Percentiles rank a stretch among this genome's conserved stretches.
These are phyloP conservation scores for Leptobrachium leishanense DNA, from an alignment of 2,113 vertebrate species.

Conservation along the genomic window DNA sequence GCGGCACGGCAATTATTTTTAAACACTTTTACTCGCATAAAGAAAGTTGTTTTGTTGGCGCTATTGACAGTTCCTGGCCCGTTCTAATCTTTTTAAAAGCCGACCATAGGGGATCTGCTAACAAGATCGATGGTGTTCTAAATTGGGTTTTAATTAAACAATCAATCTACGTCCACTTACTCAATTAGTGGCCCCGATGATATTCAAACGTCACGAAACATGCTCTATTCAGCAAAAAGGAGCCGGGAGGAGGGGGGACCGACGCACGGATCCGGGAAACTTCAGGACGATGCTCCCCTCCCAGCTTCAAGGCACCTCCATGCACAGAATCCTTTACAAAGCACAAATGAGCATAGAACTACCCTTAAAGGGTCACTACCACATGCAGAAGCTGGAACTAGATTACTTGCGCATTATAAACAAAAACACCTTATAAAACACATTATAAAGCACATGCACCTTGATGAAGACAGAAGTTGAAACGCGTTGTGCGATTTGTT, in stretches of 20 bases:
- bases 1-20: neutral
- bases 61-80: neutral
- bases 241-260: neutral
- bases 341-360: no score
- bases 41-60: neutral
- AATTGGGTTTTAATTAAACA: conserved; percentile 70
- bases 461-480: no score
- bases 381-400: no score
- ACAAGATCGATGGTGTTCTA: conserved; percentile 66
- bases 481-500: no score
- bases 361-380: no score
- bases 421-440: no score
- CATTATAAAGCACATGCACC: no score
- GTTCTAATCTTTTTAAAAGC: conserved; percentile 54
- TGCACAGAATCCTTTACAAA: no score
- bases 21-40: neutral
- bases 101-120: conserved; percentile 52
- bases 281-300: no score
- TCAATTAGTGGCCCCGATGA: conserved; percentile 55
- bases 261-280: no score
- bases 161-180: conserved; percentile 62
- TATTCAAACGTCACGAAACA: conserved; percentile 16
- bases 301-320: no score
- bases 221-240: neutral
- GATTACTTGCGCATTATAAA: no score